These are phyloP conservation scores for Cyprinella venusta DNA, from an alignment of 2,797 vertebrate species.

Conservation along the genomic window DNA sequence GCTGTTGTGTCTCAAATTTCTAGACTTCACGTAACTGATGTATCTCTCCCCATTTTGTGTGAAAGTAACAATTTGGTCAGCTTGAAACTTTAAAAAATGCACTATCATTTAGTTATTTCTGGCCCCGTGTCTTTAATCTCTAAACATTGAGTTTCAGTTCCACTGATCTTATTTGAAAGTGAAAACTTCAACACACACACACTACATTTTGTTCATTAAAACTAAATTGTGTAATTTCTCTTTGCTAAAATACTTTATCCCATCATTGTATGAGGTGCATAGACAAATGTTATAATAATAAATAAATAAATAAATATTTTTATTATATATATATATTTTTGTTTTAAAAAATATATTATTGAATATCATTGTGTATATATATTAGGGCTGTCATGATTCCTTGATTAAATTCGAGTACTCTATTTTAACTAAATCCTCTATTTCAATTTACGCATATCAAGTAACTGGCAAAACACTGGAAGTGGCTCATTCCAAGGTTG, in stretches of 20 bases:
- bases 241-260: not conserved
- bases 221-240: not conserved
- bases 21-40: not conserved
- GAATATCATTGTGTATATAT: no score
- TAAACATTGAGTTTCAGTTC: conserved; percentile 14
- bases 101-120: not conserved
- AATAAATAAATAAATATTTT: not conserved
- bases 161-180: not conserved
- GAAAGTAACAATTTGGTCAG: not conserved
- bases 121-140: not conserved
- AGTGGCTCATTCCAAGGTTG: no score
- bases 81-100: not conserved
- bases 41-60: not conserved
- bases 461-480: no score
- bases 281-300: not conserved
- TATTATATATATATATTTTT: no score
- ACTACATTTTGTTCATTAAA: not conserved
- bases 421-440: no score
- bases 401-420: no score
- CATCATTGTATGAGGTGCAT: not conserved
- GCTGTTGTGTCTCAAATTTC: conserved; percentile 3
- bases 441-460: no score
- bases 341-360: no score
- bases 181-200: not conserved
- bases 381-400: no score